phyloP scores from a whole-genome alignment of 2,888 invertebrate genomes.

The Abscondita cerata region DNA sequence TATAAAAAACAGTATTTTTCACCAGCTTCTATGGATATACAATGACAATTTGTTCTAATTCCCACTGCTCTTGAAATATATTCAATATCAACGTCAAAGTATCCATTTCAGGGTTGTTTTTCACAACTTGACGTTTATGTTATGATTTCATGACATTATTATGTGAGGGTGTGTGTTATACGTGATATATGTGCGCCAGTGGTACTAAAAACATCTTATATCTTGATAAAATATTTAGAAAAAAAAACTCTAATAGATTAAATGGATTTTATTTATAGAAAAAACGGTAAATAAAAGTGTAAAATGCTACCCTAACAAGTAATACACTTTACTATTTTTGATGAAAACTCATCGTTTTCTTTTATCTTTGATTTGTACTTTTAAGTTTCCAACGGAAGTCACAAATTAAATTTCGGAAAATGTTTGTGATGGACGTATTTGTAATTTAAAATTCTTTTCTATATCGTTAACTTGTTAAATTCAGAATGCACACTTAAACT shows the following conservation, averaged over 20 bases:
- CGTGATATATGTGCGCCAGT: constrained; percentile 9
- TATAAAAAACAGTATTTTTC: no score
- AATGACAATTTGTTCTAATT: background rate
- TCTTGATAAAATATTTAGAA: background rate
- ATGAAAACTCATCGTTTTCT: background rate
- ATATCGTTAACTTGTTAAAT: constrained; percentile 34
- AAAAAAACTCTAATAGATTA: no score
- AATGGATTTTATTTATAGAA: no score
- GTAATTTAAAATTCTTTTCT: constrained; percentile 23
- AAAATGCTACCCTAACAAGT: no score
- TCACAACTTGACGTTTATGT: constrained; percentile 19
- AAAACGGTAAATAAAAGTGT: no score
- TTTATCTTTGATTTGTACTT: constrained; percentile 6
- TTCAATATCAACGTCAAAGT: constrained; percentile 14
- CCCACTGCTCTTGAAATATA: constrained; percentile 1
- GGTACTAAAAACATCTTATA: constrained; percentile 4
- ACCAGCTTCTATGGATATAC: no score
- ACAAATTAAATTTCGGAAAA: constrained; percentile 14
- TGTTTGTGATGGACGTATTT: background rate
- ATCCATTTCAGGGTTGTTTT: constrained; percentile 11
- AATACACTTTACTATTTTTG: background rate
- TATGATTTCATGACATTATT: constrained; percentile 19
- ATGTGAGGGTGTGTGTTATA: constrained; percentile 8
- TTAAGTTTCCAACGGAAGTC: background rate
- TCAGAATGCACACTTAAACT: constrained; percentile 43